Base-by-base conservation (phyloP, 53 echinoderm and acorn worm genomes). In the Paelopatides confundens region DNA sequence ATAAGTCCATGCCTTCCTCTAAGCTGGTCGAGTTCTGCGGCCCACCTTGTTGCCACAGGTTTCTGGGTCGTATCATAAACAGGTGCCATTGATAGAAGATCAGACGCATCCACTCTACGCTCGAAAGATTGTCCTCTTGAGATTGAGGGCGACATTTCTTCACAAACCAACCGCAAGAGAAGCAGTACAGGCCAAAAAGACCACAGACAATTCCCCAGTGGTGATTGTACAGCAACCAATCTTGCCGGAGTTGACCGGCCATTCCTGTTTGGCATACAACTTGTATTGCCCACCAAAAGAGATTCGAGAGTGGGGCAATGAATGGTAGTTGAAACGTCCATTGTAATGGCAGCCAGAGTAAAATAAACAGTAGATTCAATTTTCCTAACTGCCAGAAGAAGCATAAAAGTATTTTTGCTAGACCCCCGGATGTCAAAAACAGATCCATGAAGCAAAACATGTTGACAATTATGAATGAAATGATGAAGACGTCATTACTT, bases 311-410 rank as follows among this genome's bases (percentile, higher is more conserved):
- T 0, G 93, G 87, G 15, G 88, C 77, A 14, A 98, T 36, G n/a
- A 85, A 38, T 0, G 93, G 82, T 14, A 98, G 37, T 52, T 98
- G 98, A 32, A 92, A 88, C 5, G 92, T 86, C 14, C 95, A 92
- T 62, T 93, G 87, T 50, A 98, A 31, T 0, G 95, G 95, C 28
- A 98, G 82, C 95, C 95, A 98, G n/a, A 95, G 67, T 77, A 94
- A 76, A n/a, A 98, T 84, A 27, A 94, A 87, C 1, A 85, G 74
- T 10, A 93, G 53, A 43, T 98, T 98, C 83, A 92, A 95, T 49
- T 95, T 98, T 3, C 70, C 91, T 47, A 90, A 49, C 27, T 86
- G 89, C 98, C 95, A 98, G 13, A 94, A 69, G 58, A 98, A 92
- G 63, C 88, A 87, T n/a, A 95, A 50, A n/a, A 94, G 52, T 63